phyloP scores from a whole-genome alignment of 2,113 vertebrate species.

The Datnioides undecimradiatus region DNA sequence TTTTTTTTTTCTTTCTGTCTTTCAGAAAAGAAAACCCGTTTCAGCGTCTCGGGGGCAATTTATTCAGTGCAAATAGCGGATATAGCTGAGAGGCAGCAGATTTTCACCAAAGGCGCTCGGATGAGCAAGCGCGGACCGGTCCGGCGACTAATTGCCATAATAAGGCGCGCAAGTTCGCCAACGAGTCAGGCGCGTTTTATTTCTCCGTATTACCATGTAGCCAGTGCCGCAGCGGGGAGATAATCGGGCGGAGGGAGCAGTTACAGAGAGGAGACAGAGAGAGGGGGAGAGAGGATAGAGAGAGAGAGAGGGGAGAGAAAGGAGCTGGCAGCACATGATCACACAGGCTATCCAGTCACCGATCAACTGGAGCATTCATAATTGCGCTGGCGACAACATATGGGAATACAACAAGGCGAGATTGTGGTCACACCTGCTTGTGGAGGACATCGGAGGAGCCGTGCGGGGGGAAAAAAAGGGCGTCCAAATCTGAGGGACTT shows the following conservation, averaged over 20 bases:
- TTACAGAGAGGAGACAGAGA: conserved; percentile 55
- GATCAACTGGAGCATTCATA: conserved; percentile 74
- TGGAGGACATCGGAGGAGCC: conserved; percentile 62
- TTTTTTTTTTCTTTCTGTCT: neutral
- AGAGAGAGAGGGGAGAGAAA: conserved; percentile 46
- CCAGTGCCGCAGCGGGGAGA: conserved; percentile 80
- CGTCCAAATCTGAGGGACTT: conserved; percentile 52
- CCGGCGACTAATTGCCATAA: conserved; percentile 69
- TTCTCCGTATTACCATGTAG: conserved; percentile 64
- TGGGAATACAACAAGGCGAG: conserved; percentile 79
- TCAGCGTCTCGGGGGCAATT: conserved; percentile 59
- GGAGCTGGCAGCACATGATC: conserved; percentile 74
- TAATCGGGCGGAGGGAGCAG: conserved; percentile 77
- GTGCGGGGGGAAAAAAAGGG: conserved; percentile 39
- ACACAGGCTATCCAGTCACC: conserved; percentile 76
- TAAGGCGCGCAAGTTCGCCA: conserved; percentile 74
- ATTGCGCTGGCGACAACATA: conserved; percentile 74
- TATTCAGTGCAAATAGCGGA: conserved; percentile 64
- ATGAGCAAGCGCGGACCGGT: conserved; percentile 43
- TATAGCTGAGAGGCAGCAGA: conserved; percentile 37
- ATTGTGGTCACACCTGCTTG: conserved; percentile 69
- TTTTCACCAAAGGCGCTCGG: conserved; percentile 39
- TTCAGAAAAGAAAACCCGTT: conserved; percentile 57
- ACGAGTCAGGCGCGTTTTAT: conserved; percentile 64
- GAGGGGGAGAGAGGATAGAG: conserved; percentile 35